A percentile compares a stretch with the other conserved stretches of the same genome.
phyloP scores from a whole-genome alignment of 2,113 vertebrate species.

The Corydoras maculifer region DNA sequence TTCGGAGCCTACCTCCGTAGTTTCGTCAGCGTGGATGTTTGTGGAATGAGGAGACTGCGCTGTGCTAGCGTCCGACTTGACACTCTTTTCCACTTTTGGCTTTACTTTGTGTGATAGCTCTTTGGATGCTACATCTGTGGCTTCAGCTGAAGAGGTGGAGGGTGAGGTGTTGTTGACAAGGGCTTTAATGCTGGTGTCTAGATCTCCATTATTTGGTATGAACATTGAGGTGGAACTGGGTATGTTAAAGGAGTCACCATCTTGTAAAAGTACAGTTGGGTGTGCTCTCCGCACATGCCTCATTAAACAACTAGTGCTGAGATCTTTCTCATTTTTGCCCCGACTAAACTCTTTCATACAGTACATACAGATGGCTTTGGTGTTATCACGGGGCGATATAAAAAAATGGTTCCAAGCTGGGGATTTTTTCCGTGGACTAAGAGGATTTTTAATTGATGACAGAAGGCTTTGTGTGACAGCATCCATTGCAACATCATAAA shows the following conservation, averaged over 20 bases:
- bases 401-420: constrained; percentile 98
- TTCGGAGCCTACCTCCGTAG: constrained; percentile 66
- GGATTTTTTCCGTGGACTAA: constrained; percentile 87
- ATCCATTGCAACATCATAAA: constrained; percentile 96
- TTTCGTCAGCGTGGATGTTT: constrained; percentile 68
- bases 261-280: constrained; percentile 79
- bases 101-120: constrained; percentile 73
- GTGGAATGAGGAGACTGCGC: constrained; percentile 65
- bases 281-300: constrained; percentile 91
- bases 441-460: constrained; percentile 74
- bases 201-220: constrained; percentile 71
- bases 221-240: constrained; percentile 60
- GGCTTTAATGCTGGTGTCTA: constrained; percentile 52
- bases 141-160: constrained; percentile 71
- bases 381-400: constrained; percentile 93
- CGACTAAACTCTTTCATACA: constrained; percentile 98
- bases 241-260: constrained; percentile 63
- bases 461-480: constrained; percentile 94
- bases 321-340: constrained; percentile 95
- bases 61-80: constrained; percentile 60
- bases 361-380: constrained; percentile 96
- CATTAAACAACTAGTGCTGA: constrained; percentile 97
- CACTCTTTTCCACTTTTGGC: constrained; percentile 65
- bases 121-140: constrained; percentile 72
- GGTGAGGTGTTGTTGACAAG: constrained; percentile 67